phyloP scores from a whole-genome alignment of 2,797 vertebrate species.

The Dromococcyx pavoninus region DNA sequence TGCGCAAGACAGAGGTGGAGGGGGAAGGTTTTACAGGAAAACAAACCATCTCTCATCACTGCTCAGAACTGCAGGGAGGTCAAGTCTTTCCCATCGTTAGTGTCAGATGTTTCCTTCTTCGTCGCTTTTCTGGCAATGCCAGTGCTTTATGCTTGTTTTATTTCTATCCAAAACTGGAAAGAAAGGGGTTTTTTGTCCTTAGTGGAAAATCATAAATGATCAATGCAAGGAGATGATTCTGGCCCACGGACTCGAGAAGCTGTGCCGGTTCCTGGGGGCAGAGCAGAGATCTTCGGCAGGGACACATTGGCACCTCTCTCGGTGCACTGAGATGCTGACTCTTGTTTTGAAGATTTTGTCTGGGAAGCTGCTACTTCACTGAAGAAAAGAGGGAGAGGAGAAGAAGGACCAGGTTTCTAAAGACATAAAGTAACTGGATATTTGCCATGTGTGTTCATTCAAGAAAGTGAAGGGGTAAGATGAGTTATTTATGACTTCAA shows the following conservation, averaged over 20 bases:
- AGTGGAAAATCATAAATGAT: not conserved
- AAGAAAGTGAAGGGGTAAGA: not conserved
- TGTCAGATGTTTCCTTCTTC: not conserved
- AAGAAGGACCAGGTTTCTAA: not conserved
- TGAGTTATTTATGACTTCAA: not conserved
- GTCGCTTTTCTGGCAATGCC: not conserved
- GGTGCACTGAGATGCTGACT: too few species aligned
- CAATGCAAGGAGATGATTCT: not conserved
- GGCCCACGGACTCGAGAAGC: rapidly evolving
- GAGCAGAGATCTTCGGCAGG: not conserved
- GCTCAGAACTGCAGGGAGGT: not conserved
- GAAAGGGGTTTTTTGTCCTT: not conserved
- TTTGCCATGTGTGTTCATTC: not conserved
- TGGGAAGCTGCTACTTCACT: not conserved
- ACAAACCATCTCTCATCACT: not conserved
- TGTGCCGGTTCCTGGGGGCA: rapidly evolving
- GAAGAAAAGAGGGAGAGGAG: not conserved
- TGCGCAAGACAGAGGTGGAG: not conserved
- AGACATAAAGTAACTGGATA: not conserved
- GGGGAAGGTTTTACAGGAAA: not conserved
- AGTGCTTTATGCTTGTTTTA: not conserved
- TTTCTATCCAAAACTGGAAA: not conserved
- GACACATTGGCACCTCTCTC: rapidly evolving
- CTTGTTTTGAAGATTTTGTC: not conserved
- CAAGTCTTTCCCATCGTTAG: not conserved